Conservation (phyloP, 2,113 vertebrate genomes). For the Asarcornis scutulata region DNA sequence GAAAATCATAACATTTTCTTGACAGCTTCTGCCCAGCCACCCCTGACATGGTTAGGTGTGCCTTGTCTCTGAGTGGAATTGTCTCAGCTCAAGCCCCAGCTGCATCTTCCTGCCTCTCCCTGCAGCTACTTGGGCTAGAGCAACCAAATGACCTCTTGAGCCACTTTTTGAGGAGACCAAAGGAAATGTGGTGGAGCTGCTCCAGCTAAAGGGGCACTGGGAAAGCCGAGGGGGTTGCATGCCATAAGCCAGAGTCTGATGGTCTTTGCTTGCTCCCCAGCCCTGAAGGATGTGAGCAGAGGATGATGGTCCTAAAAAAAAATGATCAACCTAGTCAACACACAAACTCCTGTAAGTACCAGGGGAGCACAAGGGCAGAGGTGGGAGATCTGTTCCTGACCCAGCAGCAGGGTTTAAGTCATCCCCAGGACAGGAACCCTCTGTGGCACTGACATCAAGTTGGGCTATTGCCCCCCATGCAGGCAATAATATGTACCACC, state of each 20-base stretch:
- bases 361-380: background rate
- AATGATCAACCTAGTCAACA: background rate
- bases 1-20: background rate
- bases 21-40: background rate
- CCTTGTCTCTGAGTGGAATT: background rate
- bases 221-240: background rate
- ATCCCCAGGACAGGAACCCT: background rate
- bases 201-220: background rate
- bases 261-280: background rate
- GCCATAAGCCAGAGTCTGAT: background rate
- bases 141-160: background rate
- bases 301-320: background rate
- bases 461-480: background rate
- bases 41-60: background rate
- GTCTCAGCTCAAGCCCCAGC: background rate
- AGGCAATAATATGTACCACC: too few species aligned
- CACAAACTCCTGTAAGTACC: background rate
- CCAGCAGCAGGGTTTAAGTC: background rate
- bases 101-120: background rate
- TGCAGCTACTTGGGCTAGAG: background rate
- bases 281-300: background rate
- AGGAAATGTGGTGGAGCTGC: background rate
- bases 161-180: background rate
- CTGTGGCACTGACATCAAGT: rapidly evolving
- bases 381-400: background rate